These are phyloP conservation scores for Chelidonichthys spinosus DNA, from an alignment of 2,797 vertebrate species.

Conservation along the genomic window DNA sequence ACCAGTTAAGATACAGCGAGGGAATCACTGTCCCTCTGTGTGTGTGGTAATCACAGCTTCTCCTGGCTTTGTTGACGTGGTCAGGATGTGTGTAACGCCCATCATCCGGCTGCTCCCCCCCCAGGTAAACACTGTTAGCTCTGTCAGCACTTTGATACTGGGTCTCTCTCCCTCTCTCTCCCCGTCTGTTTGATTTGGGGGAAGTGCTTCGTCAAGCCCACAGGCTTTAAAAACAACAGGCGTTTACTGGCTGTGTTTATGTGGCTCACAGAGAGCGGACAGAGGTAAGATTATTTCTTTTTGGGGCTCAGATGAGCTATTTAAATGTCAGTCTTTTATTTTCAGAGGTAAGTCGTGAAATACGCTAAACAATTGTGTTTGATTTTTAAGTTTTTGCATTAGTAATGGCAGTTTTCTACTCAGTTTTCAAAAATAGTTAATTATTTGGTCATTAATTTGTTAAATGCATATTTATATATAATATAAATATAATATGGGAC, in stretches of 20 bases:
- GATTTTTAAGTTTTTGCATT: neutral
- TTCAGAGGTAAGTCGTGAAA: neutral
- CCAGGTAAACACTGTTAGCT: no score
- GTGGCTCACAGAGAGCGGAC: slow-evolving; percentile 38
- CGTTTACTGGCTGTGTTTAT: slow-evolving; percentile 35
- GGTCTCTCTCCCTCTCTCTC: slow-evolving; percentile 1
- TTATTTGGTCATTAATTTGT: neutral
- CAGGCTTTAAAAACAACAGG: slow-evolving; percentile 65
- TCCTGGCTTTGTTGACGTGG: no score
- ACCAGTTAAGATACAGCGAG: no score
- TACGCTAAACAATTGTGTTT: neutral
- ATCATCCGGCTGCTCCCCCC: no score
- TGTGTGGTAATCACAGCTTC: no score
- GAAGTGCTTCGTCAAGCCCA: slow-evolving; percentile 52
- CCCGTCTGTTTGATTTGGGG: slow-evolving; percentile 68
- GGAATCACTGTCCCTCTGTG: no score
- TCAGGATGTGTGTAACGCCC: no score
- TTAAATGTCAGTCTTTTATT: neutral
- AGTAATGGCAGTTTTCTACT: neutral
- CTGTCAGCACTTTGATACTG: neutral
- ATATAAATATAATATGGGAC: neutral
- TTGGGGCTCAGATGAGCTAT: neutral
- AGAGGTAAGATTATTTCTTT: slow-evolving; percentile 59
- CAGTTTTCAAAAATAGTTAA: neutral
- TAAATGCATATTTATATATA: neutral